Evolutionary conservation across 2,888 invertebrate genomes (phyloP).

Genomic region (Meta bourneti): DNA sequence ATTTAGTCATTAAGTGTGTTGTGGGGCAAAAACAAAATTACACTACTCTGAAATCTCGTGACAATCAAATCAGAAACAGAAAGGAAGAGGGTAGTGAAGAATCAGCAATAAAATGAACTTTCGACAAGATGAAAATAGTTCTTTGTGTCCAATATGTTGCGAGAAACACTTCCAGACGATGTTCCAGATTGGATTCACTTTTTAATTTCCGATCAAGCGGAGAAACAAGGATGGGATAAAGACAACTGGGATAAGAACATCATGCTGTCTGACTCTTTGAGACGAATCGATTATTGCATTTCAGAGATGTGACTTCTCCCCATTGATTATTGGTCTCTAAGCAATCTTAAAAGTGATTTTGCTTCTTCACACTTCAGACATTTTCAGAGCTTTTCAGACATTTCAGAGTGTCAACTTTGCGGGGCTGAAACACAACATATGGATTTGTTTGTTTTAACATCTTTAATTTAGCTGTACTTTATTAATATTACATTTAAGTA

Average conservation of each 20-base stretch:
- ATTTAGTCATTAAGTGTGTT: no score
- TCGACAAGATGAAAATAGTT: background rate
- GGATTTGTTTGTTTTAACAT: no score
- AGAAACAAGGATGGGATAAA: background rate
- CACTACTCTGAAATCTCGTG: no score
- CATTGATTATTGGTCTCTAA: no score
- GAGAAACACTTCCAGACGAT: background rate
- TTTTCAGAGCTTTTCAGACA: no score
- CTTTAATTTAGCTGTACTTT: no score
- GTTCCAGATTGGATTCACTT: background rate
- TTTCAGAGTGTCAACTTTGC: no score
- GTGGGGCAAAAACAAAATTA: no score
- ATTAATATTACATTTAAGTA: no score
- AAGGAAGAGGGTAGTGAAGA: background rate
- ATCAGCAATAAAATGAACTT: background rate
- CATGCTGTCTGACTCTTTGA: background rate
- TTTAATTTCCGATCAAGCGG: background rate
- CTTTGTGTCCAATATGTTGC: background rate
- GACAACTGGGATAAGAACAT: background rate
- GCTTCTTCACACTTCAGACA: background rate
- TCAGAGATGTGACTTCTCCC: background rate
- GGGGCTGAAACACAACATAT: no score
- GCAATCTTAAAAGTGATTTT: background rate
- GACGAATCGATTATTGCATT: background rate
- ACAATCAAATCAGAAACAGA: background rate